Percentiles rank a stretch among this genome's conserved stretches.
Evolutionary conservation across 1,140 invertebrate genomes (phyloP).

Genomic region (Zaprionus gabonicus): DNA sequence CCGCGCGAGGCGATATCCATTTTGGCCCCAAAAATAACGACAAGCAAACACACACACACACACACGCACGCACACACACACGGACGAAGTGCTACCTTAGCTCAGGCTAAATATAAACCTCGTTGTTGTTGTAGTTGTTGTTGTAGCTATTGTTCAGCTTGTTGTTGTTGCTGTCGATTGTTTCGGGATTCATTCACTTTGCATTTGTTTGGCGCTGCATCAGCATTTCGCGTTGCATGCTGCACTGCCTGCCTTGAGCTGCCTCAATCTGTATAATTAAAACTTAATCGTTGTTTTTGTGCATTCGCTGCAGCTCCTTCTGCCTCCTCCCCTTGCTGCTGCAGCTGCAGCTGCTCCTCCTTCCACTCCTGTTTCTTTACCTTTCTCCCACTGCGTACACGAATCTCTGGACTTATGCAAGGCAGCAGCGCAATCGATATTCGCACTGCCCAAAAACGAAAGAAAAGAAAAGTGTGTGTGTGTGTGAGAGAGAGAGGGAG

Average conservation of each 20-base stretch:
- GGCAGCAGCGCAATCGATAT: slow-evolving; percentile 82
- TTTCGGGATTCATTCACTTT: slow-evolving; percentile 39
- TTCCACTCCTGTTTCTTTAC: neutral
- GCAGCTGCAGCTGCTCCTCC: neutral
- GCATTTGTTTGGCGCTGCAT: slow-evolving; percentile 24
- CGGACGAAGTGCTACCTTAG: slow-evolving; percentile 26
- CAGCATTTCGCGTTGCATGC: slow-evolving; percentile 5
- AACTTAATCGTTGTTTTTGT: slow-evolving; percentile 64
- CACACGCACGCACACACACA: slow-evolving; percentile 43
- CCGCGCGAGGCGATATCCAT: slow-evolving; percentile 75
- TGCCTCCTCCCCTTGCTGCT: slow-evolving; percentile 8
- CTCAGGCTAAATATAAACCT: slow-evolving; percentile 54
- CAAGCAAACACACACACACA: slow-evolving; percentile 52
- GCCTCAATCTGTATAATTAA: slow-evolving; percentile 59
- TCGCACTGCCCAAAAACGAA: slow-evolving; percentile 57
- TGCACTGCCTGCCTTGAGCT: neutral
- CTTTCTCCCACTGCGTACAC: slow-evolving; percentile 28
- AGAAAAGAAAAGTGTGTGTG: slow-evolving; percentile 29
- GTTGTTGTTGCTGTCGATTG: slow-evolving; percentile 50
- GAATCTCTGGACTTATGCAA: slow-evolving; percentile 80
- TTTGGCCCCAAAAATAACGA: slow-evolving; percentile 62
- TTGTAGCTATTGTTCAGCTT: slow-evolving; percentile 12
- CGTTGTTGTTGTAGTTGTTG: slow-evolving; percentile 27
- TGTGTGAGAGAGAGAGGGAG: neutral
- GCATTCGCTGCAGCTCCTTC: slow-evolving; percentile 40